phyloP scores from a whole-genome alignment of 1,140 invertebrate genomes.

The Drosophila sulfurigaster region DNA sequence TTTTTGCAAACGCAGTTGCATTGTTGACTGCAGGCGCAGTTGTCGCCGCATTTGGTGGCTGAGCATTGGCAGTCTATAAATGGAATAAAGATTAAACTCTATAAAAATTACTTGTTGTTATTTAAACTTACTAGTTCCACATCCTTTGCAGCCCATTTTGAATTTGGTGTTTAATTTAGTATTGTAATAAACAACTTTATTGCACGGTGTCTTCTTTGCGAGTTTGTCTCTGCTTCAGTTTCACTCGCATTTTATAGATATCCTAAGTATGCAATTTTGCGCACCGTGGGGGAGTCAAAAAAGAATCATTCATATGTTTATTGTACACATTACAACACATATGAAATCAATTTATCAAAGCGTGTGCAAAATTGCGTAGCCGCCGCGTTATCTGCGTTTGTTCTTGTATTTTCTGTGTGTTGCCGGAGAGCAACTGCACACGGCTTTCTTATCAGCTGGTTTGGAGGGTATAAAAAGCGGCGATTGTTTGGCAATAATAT shows the following conservation, averaged over 20 bases:
- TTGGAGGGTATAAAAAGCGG: conserved; percentile 46
- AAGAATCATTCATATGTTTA: neutral
- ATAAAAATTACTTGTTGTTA: neutral
- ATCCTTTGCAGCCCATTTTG: conserved; percentile 70
- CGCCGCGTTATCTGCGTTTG: neutral
- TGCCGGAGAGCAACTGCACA: conserved; percentile 52
- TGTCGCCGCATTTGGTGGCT: conserved; percentile 67
- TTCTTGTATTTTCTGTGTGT: conserved; percentile 41
- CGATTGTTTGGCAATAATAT: neutral
- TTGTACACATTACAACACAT: too few relatives aligned
- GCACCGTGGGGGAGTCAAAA: conserved; percentile 28
- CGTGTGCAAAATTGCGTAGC: conserved; percentile 55
- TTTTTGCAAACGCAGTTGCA: conserved; percentile 68
- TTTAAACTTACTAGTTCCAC: conserved; percentile 62
- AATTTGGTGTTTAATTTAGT: neutral
- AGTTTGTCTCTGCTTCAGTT: neutral
- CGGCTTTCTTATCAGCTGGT: conserved; percentile 54
- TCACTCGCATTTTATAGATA: conserved; percentile 53
- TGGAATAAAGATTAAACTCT: neutral
- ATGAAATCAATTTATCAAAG: conserved; percentile 35
- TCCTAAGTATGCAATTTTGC: conserved; percentile 39
- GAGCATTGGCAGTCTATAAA: conserved; percentile 65
- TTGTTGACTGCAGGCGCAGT: conserved; percentile 70
- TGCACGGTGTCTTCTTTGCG: conserved; percentile 7
- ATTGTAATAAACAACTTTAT: conserved; percentile 10